Percentiles rank a stretch among this genome's conserved stretches.
phyloP scores from a whole-genome alignment of 1,140 invertebrate genomes.

The Papilio helenus region DNA sequence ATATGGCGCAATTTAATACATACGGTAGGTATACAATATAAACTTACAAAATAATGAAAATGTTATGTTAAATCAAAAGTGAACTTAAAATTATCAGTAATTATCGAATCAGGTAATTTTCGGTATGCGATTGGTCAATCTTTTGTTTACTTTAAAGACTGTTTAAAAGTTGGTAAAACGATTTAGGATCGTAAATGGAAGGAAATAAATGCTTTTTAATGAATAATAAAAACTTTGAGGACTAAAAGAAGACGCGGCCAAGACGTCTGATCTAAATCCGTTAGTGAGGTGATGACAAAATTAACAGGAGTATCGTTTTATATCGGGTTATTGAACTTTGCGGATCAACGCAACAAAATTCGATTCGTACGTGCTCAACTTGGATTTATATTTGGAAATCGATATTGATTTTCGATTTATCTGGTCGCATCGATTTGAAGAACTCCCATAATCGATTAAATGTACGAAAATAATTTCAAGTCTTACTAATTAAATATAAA shows the following conservation, averaged over 20 bases:
- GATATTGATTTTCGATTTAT: not conserved
- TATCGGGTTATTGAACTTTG: slow-evolving; percentile 60
- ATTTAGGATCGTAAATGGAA: not conserved
- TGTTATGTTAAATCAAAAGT: not conserved
- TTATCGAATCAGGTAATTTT: not conserved
- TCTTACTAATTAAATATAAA: not conserved
- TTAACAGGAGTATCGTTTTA: slow-evolving; percentile 66
- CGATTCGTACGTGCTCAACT: slow-evolving; percentile 35
- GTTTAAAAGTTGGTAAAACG: not conserved
- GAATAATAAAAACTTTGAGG: slow-evolving; percentile 24
- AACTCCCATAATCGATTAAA: not conserved
- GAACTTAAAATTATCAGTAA: not conserved
- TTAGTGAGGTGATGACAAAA: slow-evolving; percentile 56
- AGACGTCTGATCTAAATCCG: slow-evolving; percentile 55
- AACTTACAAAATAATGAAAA: not conserved
- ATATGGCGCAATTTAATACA: too few relatives aligned
- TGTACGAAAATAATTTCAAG: not conserved
- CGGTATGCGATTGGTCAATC: not conserved
- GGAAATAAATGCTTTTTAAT: slow-evolving; percentile 6
- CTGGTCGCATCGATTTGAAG: not conserved
- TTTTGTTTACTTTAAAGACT: not conserved
- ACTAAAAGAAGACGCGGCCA: slow-evolving; percentile 7
- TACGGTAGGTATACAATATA: too few relatives aligned
- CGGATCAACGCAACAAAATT: slow-evolving; percentile 63
- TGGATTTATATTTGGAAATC: not conserved